Evolutionary conservation across 1,140 invertebrate species (phyloP).

Genomic region (Potamilus streckersoni): DNA sequence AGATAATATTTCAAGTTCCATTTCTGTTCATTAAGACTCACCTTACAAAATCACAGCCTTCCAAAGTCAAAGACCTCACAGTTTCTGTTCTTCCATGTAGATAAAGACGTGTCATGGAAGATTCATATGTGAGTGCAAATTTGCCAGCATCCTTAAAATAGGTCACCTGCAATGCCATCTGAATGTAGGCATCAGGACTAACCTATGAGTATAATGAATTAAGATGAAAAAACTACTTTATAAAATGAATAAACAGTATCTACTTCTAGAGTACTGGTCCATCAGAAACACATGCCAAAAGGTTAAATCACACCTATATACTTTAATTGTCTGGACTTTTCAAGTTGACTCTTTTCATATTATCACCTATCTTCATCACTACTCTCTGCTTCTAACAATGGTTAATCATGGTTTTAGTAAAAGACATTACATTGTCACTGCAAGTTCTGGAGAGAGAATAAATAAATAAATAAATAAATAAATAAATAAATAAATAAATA

Average conservation of each 20-base stretch:
- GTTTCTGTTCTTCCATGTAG: constrained; percentile 98
- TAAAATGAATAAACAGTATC: too few species aligned
- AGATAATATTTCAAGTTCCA: too few species aligned
- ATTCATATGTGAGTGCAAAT: constrained; percentile 96
- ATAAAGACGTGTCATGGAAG: constrained; percentile 97
- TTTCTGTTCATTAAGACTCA: constrained; percentile 29
- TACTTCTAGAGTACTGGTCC: background rate
- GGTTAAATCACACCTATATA: too few species aligned
- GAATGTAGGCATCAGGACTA: constrained; percentile 92
- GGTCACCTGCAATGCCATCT: constrained; percentile 94
- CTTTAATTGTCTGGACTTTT: too few species aligned
- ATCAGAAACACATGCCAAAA: background rate
- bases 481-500: too few species aligned
- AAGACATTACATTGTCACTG: too few species aligned
- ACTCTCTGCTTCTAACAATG: too few species aligned
- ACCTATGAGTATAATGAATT: constrained; percentile 52
- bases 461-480: too few species aligned
- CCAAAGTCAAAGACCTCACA: constrained; percentile 92
- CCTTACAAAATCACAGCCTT: constrained; percentile 90
- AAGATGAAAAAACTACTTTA: background rate
- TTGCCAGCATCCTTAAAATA: constrained; percentile 87
- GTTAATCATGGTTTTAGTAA: too few species aligned
- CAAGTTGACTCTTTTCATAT: too few species aligned
- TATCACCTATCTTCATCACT: too few species aligned
- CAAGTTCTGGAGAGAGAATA: too few species aligned